Percentiles rank a stretch among this genome's conserved stretches.
Conservation (phyloP, 2,888 invertebrate genomes). For the Eupithecia dodoneata region DNA sequence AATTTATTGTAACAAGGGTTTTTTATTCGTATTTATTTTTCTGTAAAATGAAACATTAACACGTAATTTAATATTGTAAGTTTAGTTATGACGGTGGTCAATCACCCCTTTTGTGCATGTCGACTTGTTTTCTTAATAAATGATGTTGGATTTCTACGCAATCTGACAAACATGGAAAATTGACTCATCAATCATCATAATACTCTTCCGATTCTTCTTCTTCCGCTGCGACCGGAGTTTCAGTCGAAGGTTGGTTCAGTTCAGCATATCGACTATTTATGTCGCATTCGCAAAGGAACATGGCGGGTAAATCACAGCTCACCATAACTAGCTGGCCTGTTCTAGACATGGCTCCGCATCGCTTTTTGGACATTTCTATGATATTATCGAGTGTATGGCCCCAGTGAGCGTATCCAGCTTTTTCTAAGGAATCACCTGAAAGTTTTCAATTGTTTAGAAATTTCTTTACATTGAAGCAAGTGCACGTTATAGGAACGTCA, state of each 20-base stretch:
- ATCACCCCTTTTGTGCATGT: not conserved
- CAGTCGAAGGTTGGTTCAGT: not conserved
- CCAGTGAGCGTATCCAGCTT: slow-evolving; percentile 61
- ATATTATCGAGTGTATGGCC: slow-evolving; percentile 49
- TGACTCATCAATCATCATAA: not conserved
- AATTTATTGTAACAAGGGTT: too few relatives aligned
- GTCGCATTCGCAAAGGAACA: slow-evolving; percentile 61
- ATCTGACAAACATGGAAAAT: not conserved
- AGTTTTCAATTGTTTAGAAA: slow-evolving; percentile 10
- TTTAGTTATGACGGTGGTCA: not conserved
- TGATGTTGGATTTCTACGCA: not conserved
- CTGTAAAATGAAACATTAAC: not conserved
- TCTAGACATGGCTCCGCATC: slow-evolving; percentile 61
- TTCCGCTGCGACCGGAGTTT: not conserved
- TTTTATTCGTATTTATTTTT: not conserved
- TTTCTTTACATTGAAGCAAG: not conserved
- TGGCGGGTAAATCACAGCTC: slow-evolving; percentile 55
- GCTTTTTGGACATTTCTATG: slow-evolving; percentile 44
- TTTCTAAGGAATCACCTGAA: slow-evolving; percentile 55
- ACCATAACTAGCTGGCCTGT: slow-evolving; percentile 57
- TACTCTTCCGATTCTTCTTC: not conserved
- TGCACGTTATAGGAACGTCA: not conserved
- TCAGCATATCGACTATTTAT: slow-evolving; percentile 31
- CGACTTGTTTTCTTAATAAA: too few relatives aligned
- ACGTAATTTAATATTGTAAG: not conserved